Conservation (phyloP, 2,113 vertebrate genomes). For the Oceanodroma tethys region DNA sequence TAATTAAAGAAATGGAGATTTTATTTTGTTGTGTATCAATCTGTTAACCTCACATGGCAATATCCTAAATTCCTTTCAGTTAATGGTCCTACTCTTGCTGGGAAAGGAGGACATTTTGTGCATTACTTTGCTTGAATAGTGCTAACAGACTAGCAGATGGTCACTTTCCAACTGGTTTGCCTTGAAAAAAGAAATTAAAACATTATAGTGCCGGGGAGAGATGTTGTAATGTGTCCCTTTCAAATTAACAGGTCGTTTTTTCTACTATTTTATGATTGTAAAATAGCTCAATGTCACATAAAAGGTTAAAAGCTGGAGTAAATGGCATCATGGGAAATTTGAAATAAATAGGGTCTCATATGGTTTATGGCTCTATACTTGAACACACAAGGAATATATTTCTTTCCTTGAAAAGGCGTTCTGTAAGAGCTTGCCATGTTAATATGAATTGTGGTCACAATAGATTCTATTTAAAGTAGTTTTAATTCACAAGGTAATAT, state of each 20-base stretch:
- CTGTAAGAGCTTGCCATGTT: not conserved
- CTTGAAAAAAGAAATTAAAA: conserved; percentile 85
- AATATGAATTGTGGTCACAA: not conserved
- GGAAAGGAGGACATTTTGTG: conserved; percentile 75
- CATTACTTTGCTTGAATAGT: conserved; percentile 80
- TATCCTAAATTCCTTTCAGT: conserved; percentile 52
- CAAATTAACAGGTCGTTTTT: conserved; percentile 77
- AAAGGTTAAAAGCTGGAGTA: conserved; percentile 80
- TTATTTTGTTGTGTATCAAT: conserved; percentile 28
- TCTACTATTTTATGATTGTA: conserved; percentile 70
- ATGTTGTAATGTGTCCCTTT: conserved; percentile 74
- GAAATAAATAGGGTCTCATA: conserved; percentile 73
- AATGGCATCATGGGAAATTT: conserved; percentile 74
- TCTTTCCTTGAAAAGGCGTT: conserved; percentile 51
- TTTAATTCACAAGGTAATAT: conserved; percentile 13
- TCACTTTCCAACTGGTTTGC: conserved; percentile 89
- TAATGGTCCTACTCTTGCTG: conserved; percentile 71
- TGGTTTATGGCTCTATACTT: conserved; percentile 73
- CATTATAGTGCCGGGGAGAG: conserved; percentile 80
- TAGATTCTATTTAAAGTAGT: conserved; percentile 19
- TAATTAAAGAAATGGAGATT: not conserved
- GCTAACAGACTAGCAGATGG: conserved; percentile 82
- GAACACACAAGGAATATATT: conserved; percentile 62
- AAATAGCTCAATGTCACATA: conserved; percentile 76
- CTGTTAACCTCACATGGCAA: conserved; percentile 12